Conservation (phyloP, 2,113 vertebrate genomes). For the Anguilla japonica region DNA sequence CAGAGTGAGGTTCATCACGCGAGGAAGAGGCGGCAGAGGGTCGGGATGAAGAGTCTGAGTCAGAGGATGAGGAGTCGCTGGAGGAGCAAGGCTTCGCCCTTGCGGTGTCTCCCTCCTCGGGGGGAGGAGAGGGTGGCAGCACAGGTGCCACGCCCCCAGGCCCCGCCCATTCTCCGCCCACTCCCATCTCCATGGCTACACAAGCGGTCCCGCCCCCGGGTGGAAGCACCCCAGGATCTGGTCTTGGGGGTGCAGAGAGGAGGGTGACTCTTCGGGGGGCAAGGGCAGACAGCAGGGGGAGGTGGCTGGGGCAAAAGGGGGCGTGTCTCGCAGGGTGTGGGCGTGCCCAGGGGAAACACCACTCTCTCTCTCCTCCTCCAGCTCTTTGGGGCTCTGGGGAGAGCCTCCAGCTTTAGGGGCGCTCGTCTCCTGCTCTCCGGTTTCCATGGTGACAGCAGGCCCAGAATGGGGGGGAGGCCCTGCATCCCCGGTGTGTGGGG, state of each 20-base stretch:
- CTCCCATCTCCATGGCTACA: background rate
- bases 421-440: background rate
- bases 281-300: constrained; percentile 10
- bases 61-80: constrained; percentile 62
- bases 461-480: no score
- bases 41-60: constrained; percentile 69
- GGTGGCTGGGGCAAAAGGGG: constrained; percentile 31
- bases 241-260: constrained; percentile 27
- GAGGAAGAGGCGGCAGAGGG: constrained; percentile 53
- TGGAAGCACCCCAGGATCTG: constrained; percentile 27
- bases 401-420: no score
- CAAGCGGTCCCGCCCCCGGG: background rate
- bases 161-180: background rate
- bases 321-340: constrained; percentile 37
- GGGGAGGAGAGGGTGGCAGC: constrained; percentile 38
- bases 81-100: constrained; percentile 22
- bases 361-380: background rate
- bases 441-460: background rate
- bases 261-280: constrained; percentile 28
- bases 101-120: constrained; percentile 25
- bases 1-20: constrained; percentile 43
- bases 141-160: constrained; percentile 23
- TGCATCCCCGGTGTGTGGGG: no score
- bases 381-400: background rate
- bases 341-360: no score